A percentile compares a stretch with the other conserved stretches of the same genome.
Evolutionary conservation across 23 tunicate species (phyloP).

Genomic region (Botrylloides violaceus): DNA sequence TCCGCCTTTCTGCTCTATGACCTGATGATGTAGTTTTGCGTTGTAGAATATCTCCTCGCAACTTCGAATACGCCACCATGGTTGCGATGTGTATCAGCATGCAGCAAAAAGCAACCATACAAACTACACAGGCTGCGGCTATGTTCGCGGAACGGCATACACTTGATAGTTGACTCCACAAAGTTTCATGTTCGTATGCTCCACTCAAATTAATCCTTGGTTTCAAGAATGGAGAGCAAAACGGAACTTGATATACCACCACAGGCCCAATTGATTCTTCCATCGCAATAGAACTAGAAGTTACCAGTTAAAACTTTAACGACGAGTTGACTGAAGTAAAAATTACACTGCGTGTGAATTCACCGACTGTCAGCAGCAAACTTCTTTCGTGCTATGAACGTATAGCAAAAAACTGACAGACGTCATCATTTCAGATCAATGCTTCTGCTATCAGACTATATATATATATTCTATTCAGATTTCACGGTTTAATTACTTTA

Average conservation of each 20-base stretch:
- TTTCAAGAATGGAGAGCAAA: slow-evolving; percentile 8
- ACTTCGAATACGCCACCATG: slow-evolving; percentile 15
- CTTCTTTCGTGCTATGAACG: no score
- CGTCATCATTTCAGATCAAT: no score
- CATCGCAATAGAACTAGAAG: no score
- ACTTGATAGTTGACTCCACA: slow-evolving; percentile 7
- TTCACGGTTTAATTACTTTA: no score
- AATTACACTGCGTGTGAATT: no score
- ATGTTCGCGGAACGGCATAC: neutral
- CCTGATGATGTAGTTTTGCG: neutral
- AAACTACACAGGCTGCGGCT: neutral
- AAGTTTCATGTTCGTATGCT: neutral
- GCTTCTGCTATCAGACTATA: no score
- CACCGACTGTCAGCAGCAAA: no score
- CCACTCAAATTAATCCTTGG: neutral
- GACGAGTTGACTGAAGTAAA: no score
- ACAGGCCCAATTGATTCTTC: neutral
- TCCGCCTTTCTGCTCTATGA: neutral
- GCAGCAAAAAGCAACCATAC: neutral
- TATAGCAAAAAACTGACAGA: no score
- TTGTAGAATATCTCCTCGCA: slow-evolving; percentile 7
- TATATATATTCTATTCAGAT: no score
- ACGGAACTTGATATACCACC: slow-evolving; percentile 8
- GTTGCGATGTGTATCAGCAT: slow-evolving; percentile 15
- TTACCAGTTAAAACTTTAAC: no score